These are phyloP conservation scores for Lateolabrax maculatus DNA, from an alignment of 2,797 vertebrate genomes.

Conservation along the genomic window DNA sequence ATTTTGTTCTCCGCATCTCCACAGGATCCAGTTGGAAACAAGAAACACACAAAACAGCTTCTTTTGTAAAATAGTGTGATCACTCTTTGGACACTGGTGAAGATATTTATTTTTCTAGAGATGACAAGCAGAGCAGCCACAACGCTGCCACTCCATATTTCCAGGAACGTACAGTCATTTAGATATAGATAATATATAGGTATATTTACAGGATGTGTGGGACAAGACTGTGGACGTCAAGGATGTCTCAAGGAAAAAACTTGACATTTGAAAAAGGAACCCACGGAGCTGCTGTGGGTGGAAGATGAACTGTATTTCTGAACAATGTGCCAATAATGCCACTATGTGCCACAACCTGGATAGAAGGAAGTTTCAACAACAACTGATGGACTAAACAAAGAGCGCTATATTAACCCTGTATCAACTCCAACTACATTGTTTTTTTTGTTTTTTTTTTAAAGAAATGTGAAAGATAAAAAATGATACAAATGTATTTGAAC, in stretches of 20 bases:
- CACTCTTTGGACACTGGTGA: conserved; percentile 89
- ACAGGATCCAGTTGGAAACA: conserved; percentile 94
- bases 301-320: conserved; percentile 89
- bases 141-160: conserved; percentile 86
- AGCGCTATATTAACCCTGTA: conserved; percentile 84
- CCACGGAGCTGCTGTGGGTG: conserved; percentile 74
- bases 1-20: conserved; percentile 79
- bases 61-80: conserved; percentile 90
- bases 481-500: conserved; percentile 81
- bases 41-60: conserved; percentile 84
- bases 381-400: conserved; percentile 80
- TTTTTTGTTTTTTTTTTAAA: conserved; percentile 74
- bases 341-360: conserved; percentile 98
- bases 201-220: conserved; percentile 80
- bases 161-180: conserved; percentile 81
- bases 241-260: conserved; percentile 68
- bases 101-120: conserved; percentile 99
- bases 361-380: conserved; percentile 82
- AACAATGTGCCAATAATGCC: conserved; percentile 99
- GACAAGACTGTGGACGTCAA: conserved; percentile 73
- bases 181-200: conserved; percentile 81
- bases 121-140: conserved; percentile 83
- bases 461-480: conserved; percentile 79
- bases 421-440: conserved; percentile 76
- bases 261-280: conserved; percentile 74